Percentiles rank a stretch among this genome's conserved stretches.
Conservation (phyloP, 2,888 invertebrate genomes). For the Hyposoter dolosus region DNA sequence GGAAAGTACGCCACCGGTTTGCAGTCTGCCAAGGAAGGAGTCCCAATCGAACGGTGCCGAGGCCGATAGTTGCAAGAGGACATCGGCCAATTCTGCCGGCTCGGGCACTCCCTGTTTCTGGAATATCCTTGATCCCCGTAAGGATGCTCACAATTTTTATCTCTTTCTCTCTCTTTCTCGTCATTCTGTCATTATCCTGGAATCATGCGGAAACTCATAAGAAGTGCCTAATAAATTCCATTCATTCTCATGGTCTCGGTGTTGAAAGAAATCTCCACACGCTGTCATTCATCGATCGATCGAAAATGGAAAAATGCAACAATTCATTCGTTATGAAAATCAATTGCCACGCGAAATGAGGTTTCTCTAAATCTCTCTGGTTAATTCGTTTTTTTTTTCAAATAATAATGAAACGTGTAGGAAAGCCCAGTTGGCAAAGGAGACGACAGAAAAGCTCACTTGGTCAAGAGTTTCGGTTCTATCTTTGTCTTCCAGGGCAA, state of each 20-base stretch:
- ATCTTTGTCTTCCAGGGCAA: conserved; percentile 68
- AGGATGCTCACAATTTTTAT: conserved; percentile 76
- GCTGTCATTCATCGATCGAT: not conserved
- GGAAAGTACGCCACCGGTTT: conserved; percentile 60
- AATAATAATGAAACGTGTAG: conserved; percentile 24
- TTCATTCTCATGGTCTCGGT: not conserved
- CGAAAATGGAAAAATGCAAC: not conserved
- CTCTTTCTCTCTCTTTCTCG: not conserved
- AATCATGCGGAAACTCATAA: not conserved
- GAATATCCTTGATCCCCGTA: conserved; percentile 86
- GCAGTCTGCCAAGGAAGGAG: conserved; percentile 69
- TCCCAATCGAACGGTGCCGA: conserved; percentile 64
- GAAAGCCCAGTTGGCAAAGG: conserved; percentile 65
- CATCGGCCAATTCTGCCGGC: conserved; percentile 73
- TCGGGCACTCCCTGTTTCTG: conserved; percentile 85
- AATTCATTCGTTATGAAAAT: not conserved
- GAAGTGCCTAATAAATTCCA: not conserved
- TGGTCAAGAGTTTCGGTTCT: conserved; percentile 65
- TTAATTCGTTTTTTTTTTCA: conserved; percentile 12
- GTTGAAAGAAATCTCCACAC: not conserved
- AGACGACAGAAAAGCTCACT: conserved; percentile 51
- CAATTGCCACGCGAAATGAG: not conserved
- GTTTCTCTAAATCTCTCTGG: not conserved
- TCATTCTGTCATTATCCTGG: not conserved
- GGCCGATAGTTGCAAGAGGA: conserved; percentile 68